These are phyloP conservation scores for Mustela erminea DNA, from an alignment of 2,797 vertebrate genomes.

Conservation along the genomic window DNA sequence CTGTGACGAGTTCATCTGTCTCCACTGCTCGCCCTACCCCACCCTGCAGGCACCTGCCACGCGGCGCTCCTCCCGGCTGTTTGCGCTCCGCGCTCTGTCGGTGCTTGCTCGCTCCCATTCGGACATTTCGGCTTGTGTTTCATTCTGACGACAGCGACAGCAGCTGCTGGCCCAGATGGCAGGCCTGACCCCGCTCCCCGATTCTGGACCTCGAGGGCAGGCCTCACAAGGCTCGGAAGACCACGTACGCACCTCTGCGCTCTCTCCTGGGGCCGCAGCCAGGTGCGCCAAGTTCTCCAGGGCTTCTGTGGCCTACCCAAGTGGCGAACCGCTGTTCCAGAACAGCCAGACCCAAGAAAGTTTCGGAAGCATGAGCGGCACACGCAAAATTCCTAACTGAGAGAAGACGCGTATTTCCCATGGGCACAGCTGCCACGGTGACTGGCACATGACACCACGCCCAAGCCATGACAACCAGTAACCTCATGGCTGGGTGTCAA, in stretches of 20 bases:
- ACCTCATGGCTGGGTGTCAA: not conserved
- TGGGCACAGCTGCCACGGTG: fast-evolving
- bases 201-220: not conserved
- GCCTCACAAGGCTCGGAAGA: not conserved
- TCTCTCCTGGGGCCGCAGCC: not conserved
- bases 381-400: fast-evolving
- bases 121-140: not conserved
- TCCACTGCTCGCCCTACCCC: fast-evolving
- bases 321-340: not conserved
- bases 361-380: not conserved
- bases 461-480: fast-evolving
- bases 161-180: not conserved
- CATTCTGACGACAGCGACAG: fast-evolving
- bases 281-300: not conserved
- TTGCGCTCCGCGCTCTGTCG: not conserved
- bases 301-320: not conserved
- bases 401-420: not conserved
- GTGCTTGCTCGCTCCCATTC: not conserved
- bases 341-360: not conserved
- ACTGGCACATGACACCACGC: fast-evolving
- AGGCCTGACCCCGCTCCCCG: not conserved
- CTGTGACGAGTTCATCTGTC: fast-evolving
- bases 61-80: no score
- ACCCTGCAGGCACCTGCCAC: fast-evolving
- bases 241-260: fast-evolving